Conservation (phyloP, 2,888 invertebrate genomes). For the Ophion costatus region DNA sequence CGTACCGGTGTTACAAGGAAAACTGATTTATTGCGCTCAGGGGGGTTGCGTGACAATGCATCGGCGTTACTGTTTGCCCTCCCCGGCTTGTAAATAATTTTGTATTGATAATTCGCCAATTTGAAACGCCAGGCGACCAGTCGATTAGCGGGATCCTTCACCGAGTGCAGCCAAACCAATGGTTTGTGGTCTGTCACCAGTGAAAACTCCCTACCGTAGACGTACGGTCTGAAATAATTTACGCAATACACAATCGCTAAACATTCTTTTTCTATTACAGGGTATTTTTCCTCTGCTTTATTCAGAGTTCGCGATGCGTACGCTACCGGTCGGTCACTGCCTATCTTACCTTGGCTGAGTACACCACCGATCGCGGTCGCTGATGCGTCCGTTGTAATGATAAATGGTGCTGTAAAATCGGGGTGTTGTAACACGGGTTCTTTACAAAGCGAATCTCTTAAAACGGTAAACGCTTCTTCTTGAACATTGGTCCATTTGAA, state of each 20-base stretch:
- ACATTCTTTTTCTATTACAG: slow-evolving; percentile 44
- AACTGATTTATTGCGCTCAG: background rate
- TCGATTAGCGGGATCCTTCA: slow-evolving; percentile 71
- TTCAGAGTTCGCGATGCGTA: slow-evolving; percentile 38
- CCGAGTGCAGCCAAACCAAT: slow-evolving; percentile 51
- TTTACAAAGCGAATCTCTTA: slow-evolving; percentile 60
- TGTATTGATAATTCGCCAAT: slow-evolving; percentile 73
- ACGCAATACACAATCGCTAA: slow-evolving; percentile 66
- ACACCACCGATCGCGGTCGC: slow-evolving; percentile 69
- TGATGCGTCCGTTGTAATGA: slow-evolving; percentile 71
- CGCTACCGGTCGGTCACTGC: slow-evolving; percentile 58
- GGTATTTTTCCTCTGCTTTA: background rate
- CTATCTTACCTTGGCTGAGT: slow-evolving; percentile 68
- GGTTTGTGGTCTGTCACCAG: slow-evolving; percentile 71
- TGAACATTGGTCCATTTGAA: slow-evolving; percentile 51
- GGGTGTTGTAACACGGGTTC: slow-evolving; percentile 69
- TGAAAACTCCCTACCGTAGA: slow-evolving; percentile 69
- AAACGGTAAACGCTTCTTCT: slow-evolving; percentile 50
- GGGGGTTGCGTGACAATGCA: slow-evolving; percentile 66
- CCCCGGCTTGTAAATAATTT: slow-evolving; percentile 75
- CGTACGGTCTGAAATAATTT: slow-evolving; percentile 50
- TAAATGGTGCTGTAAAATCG: slow-evolving; percentile 64
- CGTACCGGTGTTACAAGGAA: slow-evolving; percentile 14
- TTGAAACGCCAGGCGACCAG: slow-evolving; percentile 72
- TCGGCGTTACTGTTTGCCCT: slow-evolving; percentile 74